Base-by-base conservation (phyloP, 2,113 vertebrate genomes). In the Marcusenius ussheri region DNA sequence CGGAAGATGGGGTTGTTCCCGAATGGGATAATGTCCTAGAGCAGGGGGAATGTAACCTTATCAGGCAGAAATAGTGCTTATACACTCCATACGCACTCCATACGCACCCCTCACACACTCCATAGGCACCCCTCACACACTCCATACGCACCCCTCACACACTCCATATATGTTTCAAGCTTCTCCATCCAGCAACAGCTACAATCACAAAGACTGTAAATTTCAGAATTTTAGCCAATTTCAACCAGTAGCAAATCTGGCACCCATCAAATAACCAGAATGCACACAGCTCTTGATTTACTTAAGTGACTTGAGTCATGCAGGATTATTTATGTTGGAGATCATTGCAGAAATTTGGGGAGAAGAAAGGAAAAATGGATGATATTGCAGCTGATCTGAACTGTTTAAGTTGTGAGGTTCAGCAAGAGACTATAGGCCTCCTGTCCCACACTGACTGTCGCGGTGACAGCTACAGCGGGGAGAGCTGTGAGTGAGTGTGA, bases 11-110 rank as follows among this genome's bases (percentile, higher is more conserved):
- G 96, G 92, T 98, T 97, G 92, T 99, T 99, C 89, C 98, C 98
- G 9, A 99, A 99, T 3, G 98, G 98, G 92, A 99, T 99, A 42
- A 99, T 99, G 46, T 99, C 98, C 98, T 99, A 91, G n/a, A 91
- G 80, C 13, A 19, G 46, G 35, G 10, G 77, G 0, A 24, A 83
- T 39, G 42, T 3, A 31, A 83, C 17, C 35, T 83, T 24, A 17
- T 6, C 19, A 83, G 77, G 77, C 11, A 83, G 31, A 27, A 35
- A 35, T 31, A 70, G 24, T 70, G 62, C 27, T 70, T 70, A 70
- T 70, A 4, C 8, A 31, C 66, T 10, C n/a, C 66, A 31, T 2
- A n/a, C 0, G n/a, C 21, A 53, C 24, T n/a, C 56, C 19, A 24
- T 58, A 58, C 17, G 6, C 5, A 24, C 21, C 17, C 56, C 4